Base-by-base conservation (phyloP, 2,888 invertebrate genomes). In the Gymnoscelis rufifasciata region DNA sequence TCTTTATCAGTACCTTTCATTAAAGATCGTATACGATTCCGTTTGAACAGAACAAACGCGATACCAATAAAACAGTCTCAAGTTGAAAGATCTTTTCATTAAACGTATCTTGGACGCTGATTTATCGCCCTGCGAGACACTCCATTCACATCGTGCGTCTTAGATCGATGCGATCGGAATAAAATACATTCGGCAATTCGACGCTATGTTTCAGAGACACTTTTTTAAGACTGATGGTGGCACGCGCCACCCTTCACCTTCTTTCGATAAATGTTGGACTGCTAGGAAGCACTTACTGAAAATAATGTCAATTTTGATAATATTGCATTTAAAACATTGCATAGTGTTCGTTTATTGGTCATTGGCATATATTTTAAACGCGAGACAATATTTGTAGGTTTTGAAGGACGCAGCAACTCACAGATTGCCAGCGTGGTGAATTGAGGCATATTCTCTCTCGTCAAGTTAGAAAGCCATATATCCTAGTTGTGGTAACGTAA, bases 171-270 rank as follows among this genome's bases (percentile, higher is more conserved):
- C 83, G 77, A 62, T 71, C 63, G 66, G 78, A 82, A 84, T 84
- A 83, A 88, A 86, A 86, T 83, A 83, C 80, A 80, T 81, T 81
- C 74, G 64, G 71, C 81, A 84, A 86, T 84, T 83, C 83, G 83
- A 84, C 75, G 77, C 78, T 78, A 84, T 83, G 83, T 84, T 84
- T 84, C 83, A 84, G 71, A 80, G 83, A 84, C 83, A 83, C 74
- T 86, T 84, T 84, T 84, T 83, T 81, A 80, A 71, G 71, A 83
- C 81, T 84, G 86, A 87, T 86, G 78, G 81, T 69, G 74, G 72
- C 78, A 76, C 79, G 78, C 79, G 79, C 74, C 78, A 71, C 66
- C 76, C 78, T 70, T 75, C 74, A 75, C 79, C 77, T 80, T 80
- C 78, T 86, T 83, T 77, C 81, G 83, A 86, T 84, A 83, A 83